These are phyloP conservation scores for Coronaproctus castanopsis DNA, from an alignment of 2,888 invertebrate species.

Conservation along the genomic window DNA sequence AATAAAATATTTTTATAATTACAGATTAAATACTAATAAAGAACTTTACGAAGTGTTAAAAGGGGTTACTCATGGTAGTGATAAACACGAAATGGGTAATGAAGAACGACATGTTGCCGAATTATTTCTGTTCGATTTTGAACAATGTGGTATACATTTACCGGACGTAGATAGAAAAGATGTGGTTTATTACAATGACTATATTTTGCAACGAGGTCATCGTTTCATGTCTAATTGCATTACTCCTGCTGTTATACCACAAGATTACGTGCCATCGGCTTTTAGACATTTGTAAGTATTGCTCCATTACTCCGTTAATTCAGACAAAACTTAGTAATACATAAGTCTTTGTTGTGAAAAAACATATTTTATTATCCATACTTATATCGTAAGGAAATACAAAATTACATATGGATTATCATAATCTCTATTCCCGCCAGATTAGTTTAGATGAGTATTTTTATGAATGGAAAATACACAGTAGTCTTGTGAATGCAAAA, in stretches of 20 bases:
- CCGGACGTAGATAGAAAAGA: constrained; percentile 43
- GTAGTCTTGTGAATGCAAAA: too few species aligned
- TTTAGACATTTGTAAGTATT: constrained; percentile 29
- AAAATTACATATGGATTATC: too few species aligned
- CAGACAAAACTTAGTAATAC: too few species aligned
- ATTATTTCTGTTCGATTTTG: constrained; percentile 88
- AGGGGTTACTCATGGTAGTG: constrained; percentile 47
- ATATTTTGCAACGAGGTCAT: constrained; percentile 60
- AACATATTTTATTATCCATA: too few species aligned
- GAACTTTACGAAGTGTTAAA: constrained; percentile 58
- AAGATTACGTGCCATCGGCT: constrained; percentile 39
- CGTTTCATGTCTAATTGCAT: constrained; percentile 58
- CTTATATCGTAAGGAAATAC: too few species aligned
- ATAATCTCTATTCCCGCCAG: too few species aligned
- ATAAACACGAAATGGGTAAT: constrained; percentile 38
- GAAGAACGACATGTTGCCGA: constrained; percentile 71
- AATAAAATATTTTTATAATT: constrained; percentile 22
- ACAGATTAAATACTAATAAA: constrained; percentile 73
- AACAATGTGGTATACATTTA: constrained; percentile 91
- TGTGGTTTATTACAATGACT: constrained; percentile 72
- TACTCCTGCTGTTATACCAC: constrained; percentile 43
- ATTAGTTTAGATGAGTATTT: too few species aligned
- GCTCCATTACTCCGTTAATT: too few species aligned
- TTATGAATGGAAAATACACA: too few species aligned
- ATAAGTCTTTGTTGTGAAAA: too few species aligned